Evolutionary conservation across 2,888 invertebrate genomes (phyloP).

Genomic region (Bedellia somnulentella): DNA sequence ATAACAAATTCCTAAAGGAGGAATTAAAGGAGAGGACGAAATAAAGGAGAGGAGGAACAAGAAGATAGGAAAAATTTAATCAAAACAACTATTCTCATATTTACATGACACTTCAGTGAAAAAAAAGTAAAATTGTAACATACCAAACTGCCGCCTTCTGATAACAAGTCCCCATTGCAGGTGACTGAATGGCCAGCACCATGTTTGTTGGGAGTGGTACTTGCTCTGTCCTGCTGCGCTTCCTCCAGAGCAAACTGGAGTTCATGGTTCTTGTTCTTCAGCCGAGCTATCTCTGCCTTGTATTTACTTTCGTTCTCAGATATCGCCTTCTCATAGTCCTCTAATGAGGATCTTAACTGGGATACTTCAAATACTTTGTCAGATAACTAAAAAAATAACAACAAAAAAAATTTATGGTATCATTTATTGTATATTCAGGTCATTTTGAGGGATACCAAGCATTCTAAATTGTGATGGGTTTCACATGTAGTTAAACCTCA

Average conservation of each 20-base stretch:
- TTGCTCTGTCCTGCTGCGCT: constrained; percentile 39
- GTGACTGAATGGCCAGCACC: constrained; percentile 47
- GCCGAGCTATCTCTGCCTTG: constrained; percentile 60
- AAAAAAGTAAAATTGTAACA: too few species aligned
- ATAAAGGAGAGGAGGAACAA: too few species aligned
- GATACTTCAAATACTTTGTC: constrained; percentile 76
- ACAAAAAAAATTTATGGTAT: background rate
- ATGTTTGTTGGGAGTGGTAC: constrained; percentile 29
- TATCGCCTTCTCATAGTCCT: constrained; percentile 68
- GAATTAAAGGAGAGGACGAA: too few species aligned
- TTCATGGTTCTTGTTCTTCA: constrained; percentile 61
- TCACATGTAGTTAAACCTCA: too few species aligned
- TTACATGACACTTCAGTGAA: too few species aligned
- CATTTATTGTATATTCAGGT: background rate
- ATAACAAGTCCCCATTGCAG: constrained; percentile 52
- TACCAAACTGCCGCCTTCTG: constrained; percentile 65
- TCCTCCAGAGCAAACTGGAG: constrained; percentile 40
- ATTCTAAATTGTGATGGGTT: too few species aligned
- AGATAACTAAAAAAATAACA: constrained; percentile 58
- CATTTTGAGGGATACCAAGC: too few species aligned
- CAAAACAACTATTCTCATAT: too few species aligned
- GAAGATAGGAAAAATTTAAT: too few species aligned
- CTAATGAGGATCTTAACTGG: constrained; percentile 66
- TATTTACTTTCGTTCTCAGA: constrained; percentile 63
- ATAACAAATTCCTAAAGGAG: too few species aligned